Evolutionary conservation across 2,888 invertebrate genomes (phyloP).

Genomic region (Dysmachus trigonus): DNA sequence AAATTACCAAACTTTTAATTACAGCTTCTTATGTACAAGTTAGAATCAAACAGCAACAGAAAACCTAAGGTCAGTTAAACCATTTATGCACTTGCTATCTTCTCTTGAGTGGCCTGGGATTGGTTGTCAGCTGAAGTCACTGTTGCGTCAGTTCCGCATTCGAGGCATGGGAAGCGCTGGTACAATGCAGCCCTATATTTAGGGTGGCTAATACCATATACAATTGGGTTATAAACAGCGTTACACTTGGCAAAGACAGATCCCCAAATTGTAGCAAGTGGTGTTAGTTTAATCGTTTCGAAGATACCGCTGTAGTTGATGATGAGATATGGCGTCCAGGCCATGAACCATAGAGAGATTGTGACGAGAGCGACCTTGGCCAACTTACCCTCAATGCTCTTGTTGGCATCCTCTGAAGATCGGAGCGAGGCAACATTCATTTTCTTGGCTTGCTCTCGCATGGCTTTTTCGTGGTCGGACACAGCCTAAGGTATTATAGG

Average conservation of each 20-base stretch:
- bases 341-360: conserved; percentile 70
- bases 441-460: conserved; percentile 69
- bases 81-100: conserved; percentile 29
- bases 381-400: conserved; percentile 66
- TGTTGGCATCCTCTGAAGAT: conserved; percentile 64
- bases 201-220: conserved; percentile 73
- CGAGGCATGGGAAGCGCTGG: conserved; percentile 71
- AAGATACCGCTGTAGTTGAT: conserved; percentile 64
- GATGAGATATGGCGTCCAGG: conserved; percentile 68
- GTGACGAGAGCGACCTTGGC: conserved; percentile 71
- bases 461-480: conserved; percentile 66
- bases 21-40: conserved; percentile 2
- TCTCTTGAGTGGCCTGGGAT: conserved; percentile 56
- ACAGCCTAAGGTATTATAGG: conserved; percentile 63
- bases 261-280: conserved; percentile 65
- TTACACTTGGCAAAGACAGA: conserved; percentile 72
- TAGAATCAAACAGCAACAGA: conserved; percentile 4
- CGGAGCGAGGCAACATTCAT: conserved; percentile 70
- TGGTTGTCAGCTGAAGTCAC: conserved; percentile 55
- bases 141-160: conserved; percentile 61
- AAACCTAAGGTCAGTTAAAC: neutral
- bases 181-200: conserved; percentile 70
- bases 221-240: conserved; percentile 69
- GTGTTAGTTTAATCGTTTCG: conserved; percentile 60
- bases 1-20: neutral